Evolutionary conservation across 2,888 invertebrate genomes (phyloP).

Genomic region (Actias luna): DNA sequence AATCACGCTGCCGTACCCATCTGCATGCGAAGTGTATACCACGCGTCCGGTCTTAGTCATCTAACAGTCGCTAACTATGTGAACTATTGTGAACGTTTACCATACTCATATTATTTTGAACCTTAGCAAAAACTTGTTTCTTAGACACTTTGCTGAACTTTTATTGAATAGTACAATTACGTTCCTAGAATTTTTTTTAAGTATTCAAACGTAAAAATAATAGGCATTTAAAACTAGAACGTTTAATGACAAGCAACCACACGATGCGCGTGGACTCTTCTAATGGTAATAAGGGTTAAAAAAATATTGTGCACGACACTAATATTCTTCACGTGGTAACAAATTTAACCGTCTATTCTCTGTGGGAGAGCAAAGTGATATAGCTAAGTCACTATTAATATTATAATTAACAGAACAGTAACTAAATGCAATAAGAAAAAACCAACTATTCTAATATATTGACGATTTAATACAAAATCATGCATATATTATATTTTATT

Average conservation of each 20-base stretch:
- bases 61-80: constrained; percentile 61
- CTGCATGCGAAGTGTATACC: constrained; percentile 67
- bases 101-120: constrained; percentile 30
- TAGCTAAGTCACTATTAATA: neutral
- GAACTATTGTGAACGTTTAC: constrained; percentile 46
- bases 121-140: neutral
- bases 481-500: neutral
- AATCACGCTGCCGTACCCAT: constrained; percentile 64
- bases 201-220: no score
- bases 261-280: neutral
- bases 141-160: neutral
- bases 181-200: no score
- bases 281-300: neutral
- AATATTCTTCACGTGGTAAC: constrained; percentile 27
- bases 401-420: neutral
- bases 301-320: constrained; percentile 7
- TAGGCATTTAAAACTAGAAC: neutral
- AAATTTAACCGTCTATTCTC: constrained; percentile 46
- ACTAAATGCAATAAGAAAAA: neutral
- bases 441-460: neutral
- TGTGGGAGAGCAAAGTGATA: constrained; percentile 61
- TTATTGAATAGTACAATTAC: no score
- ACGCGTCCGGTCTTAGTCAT: constrained; percentile 78
- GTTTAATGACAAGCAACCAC: neutral
- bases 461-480: neutral